Evolutionary conservation across 1,140 invertebrate genomes (phyloP).

Genomic region (Drosophila truncata): DNA sequence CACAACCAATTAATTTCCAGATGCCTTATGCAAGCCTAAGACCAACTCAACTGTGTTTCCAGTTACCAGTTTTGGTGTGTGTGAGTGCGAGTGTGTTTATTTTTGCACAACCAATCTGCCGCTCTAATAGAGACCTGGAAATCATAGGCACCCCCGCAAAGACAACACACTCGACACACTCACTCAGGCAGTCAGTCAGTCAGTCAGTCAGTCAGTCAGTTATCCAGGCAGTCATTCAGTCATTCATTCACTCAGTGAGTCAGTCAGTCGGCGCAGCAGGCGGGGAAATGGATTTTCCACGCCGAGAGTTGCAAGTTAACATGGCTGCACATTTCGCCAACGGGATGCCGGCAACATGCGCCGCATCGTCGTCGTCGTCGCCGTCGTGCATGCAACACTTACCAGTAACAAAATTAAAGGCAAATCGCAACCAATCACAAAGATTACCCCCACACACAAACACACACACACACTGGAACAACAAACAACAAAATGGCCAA

Average conservation of each 20-base stretch:
- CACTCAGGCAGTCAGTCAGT: conserved; percentile 20
- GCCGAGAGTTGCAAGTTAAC: conserved; percentile 61
- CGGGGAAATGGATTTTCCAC: conserved; percentile 50
- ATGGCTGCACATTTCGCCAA: conserved; percentile 74
- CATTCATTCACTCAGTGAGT: conserved; percentile 41
- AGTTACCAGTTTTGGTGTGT: conserved; percentile 34
- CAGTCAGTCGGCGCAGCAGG: conserved; percentile 35
- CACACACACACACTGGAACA: conserved; percentile 15
- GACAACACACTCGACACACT: conserved; percentile 41
- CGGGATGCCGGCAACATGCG: conserved; percentile 69
- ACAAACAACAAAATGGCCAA: conserved; percentile 46
- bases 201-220: neutral
- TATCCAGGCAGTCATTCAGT: conserved; percentile 15
- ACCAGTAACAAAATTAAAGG: conserved; percentile 77
- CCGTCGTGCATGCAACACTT: conserved; percentile 80
- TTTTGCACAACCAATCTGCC: conserved; percentile 36
- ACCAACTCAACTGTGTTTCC: conserved; percentile 50
- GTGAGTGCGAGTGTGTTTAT: conserved; percentile 6
- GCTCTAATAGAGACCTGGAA: conserved; percentile 75
- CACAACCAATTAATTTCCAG: conserved; percentile 76
- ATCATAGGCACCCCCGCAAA: conserved; percentile 73
- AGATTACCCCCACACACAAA: conserved; percentile 73
- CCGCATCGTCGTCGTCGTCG: conserved; percentile 49
- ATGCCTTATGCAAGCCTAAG: conserved; percentile 50
- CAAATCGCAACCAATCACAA: conserved; percentile 83